Base-by-base conservation (phyloP, 2,113 vertebrate species). In the Myanophis thanlyinensis region DNA sequence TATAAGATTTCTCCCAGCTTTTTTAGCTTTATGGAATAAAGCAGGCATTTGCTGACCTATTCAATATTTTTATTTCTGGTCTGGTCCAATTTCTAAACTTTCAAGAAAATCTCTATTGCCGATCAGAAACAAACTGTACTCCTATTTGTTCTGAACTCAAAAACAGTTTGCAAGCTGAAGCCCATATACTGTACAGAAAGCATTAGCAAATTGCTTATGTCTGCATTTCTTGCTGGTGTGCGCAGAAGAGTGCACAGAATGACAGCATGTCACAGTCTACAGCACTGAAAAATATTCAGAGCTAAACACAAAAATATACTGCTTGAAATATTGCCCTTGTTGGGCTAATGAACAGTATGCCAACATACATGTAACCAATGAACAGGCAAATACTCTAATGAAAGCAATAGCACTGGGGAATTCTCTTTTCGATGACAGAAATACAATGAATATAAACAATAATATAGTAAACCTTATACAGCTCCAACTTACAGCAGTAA, bases 391-490 rank as follows among this genome's bases (percentile, higher is more conserved):
- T 46, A 5, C 3, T 0, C 15, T 40, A 40, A 8, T 80, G 15
- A 80, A 80, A 80, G 35, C 35, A 80, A 7, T 3, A 20, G 18
- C 35, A 40, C 73, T 80, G 73, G 18, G 18, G 73, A 80, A 80
- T 80, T 40, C 73, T 80, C 73, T 52, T 56, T 44, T 54, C 13
- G 46, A 44, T n/a, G 59, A 80, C 9, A 89, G 52, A 73, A 92
- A 80, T 89, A 89, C 88, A 62, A 85, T 62, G 11, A 15, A 35
- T 25, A 46, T 7, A 73, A 80, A 88, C 80, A 73, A 46, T n/a
- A 13, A 84, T 93, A 95, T 91, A 52, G 95, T 93, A 93, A 95
- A 48, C 86, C 91, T 93, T 20, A 90, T 91, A 93, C 59, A 88
- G 88, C 48, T 1, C 3, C 67, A 52, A 20, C 46, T 88, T 53